Evolutionary conservation across 2,888 invertebrate genomes (phyloP).

Genomic region (Ecliptopera silaceata): DNA sequence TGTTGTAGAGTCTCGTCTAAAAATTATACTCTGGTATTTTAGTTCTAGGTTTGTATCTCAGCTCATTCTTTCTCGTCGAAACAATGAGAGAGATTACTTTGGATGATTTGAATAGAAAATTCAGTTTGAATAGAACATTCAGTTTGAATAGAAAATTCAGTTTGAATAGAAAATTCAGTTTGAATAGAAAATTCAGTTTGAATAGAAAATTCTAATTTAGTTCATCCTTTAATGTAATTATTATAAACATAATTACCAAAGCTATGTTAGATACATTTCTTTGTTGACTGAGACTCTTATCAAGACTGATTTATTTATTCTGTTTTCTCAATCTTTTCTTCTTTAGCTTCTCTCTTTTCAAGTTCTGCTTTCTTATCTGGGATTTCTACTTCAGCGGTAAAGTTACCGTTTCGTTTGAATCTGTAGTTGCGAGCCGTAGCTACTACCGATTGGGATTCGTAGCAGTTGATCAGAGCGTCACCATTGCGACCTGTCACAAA

Average conservation of each 20-base stretch:
- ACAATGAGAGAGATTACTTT: constrained; percentile 8
- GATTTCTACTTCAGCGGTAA: constrained; percentile 38
- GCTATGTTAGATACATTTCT: neutral
- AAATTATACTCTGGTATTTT: neutral
- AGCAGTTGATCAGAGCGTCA: constrained; percentile 84
- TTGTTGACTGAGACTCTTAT: constrained; percentile 14
- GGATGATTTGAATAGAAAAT: neutral
- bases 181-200: too few species aligned
- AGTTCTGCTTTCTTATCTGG: constrained; percentile 35
- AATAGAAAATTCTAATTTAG: too few species aligned
- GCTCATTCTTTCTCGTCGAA: constrained; percentile 3
- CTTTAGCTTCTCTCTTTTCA: constrained; percentile 38
- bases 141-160: too few species aligned
- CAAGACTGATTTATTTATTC: constrained; percentile 26
- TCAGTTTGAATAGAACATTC: too few species aligned
- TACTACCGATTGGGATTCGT: constrained; percentile 69
- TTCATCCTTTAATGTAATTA: constrained; percentile 1
- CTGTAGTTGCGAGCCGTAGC: constrained; percentile 70
- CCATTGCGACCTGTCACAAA: constrained; percentile 80
- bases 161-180: too few species aligned
- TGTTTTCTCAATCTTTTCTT: constrained; percentile 19
- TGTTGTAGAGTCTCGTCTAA: neutral
- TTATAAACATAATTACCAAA: constrained; percentile 11
- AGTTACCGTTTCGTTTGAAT: constrained; percentile 71
- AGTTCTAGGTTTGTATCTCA: too few species aligned